Base-by-base conservation (phyloP, 2,113 vertebrate genomes). In the Synodontis membranacea region DNA sequence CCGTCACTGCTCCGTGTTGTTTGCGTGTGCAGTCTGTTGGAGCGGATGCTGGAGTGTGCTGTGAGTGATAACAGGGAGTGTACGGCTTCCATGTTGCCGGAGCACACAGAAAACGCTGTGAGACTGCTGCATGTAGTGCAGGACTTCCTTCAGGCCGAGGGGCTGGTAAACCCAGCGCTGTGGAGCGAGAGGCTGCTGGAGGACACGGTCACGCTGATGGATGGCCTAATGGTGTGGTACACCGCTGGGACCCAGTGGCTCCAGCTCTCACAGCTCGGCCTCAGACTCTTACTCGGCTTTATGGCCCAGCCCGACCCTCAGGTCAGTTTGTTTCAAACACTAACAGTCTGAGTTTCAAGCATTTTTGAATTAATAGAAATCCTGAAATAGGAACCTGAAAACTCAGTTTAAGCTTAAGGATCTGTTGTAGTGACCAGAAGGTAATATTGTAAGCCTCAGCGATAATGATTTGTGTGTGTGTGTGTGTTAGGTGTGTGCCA, bases 171-270 rank as follows among this genome's bases (percentile, higher is more conserved):
- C 89, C 94, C 97, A 25, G 93, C 92, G 6, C 92, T 99, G 87
- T 99, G 98, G 98, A 98, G 97, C 14, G 97, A 98, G 91, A 97
- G 97, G 95, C 96, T 99, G 25, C 94, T 99, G 91, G 97, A 99
- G 39, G 96, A 97, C 89, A 93, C 97, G 0, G 95, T 97, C 82
- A 96, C 96, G 0, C 95, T 99, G 15, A 97, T 98, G 94, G 97
- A 99, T 86, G 95, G 94, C 66, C 94, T 99, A 78, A 97, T 97
- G 93, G 94, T 97, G 80, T 99, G 97, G 96, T 97, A 98, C 91
- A 93, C 96, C 44, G 88, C 94, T n/a, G 96, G 95, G 48, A 89
- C 92, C 34, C 95, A 96, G 84, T 96, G 96, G 91, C 91, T 93
- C 83, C 96, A 96, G 88, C 95, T 99, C 60, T 97, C 96, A n/a